Evolutionary conservation across 2,797 vertebrate genomes (phyloP), one percentile per base, ranked within the genome.

Genomic region (Ciconia nigra): DNA sequence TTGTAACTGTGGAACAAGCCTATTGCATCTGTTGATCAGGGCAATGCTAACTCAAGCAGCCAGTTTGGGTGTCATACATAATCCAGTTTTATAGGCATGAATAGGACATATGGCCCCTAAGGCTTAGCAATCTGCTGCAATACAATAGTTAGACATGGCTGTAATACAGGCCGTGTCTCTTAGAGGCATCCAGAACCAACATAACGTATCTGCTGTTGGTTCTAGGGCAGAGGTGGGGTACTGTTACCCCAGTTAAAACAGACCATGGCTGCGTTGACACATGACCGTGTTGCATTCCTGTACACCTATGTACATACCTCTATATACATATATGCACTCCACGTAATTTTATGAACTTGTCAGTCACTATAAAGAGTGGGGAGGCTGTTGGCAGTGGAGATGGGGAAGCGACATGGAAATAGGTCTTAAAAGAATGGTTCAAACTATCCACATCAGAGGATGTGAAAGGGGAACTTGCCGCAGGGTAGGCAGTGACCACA

Each of bases 401-500:
- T 49, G 33, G 41, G 77, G 47, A 81, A 74, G 41, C 71, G 17
- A 19, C n/a, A 19, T 7, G 20, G 49, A 88, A 71, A 61, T 6
- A 83, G 15, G 2, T 15, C 25, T 67, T 51, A 3, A 51, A 87
- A 72, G 59, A 83, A 33, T 52, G 31, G 11, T 59, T 87, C 57
- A 55, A 41, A 61, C 54, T 37, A 3, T 26, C 35, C 44, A 55
- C 72, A 81, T 55, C n/a, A 74, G 76, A 67, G 25, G 69, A 81
- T 86, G 80, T 83, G 83, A 95, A 94, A 97, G 83, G 26, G 57
- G 73, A 95, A 95, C 80, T 88, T 94, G 77, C 62, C 1, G 2
- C 61, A 52, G 52, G 20, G n/a, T 31, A 52, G 62, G 62, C 70
- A 79, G 73, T 57, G 66, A 93, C 81, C 70, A 83, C 87, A 92